Percentiles rank a stretch among this genome's conserved stretches.
phyloP scores from a whole-genome alignment of 2,797 vertebrate species.

The Acipenser ruthenus region DNA sequence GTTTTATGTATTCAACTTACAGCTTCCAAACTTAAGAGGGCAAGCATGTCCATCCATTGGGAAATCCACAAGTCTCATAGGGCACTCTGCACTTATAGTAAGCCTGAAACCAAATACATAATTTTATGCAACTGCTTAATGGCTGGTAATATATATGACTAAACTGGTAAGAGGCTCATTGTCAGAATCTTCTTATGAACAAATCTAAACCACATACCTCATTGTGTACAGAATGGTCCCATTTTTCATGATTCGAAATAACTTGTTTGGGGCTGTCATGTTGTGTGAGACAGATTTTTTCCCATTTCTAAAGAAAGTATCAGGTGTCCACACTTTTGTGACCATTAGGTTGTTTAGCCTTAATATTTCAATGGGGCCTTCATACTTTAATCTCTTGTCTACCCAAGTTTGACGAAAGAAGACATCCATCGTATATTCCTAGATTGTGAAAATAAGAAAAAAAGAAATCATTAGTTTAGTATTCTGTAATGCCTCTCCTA shows the following conservation, averaged over 20 bases:
- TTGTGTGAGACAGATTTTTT: constrained; percentile 96
- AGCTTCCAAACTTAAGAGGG: constrained; percentile 97
- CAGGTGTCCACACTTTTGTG: constrained; percentile 95
- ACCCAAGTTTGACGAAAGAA: constrained; percentile 98
- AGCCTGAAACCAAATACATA: constrained; percentile 68
- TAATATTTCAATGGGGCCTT: constrained; percentile 91
- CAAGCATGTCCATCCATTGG: constrained; percentile 97
- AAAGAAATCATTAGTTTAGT: no score
- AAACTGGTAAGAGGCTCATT: background rate
- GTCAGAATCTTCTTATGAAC: background rate
- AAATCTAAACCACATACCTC: constrained; percentile 60
- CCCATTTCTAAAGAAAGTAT: constrained; percentile 97
- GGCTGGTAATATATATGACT: background rate
- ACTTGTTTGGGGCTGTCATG: constrained; percentile 96
- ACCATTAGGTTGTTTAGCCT: constrained; percentile 97
- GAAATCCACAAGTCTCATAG: constrained; percentile 96
- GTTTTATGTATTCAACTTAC: constrained; percentile 61
- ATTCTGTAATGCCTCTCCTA: no score
- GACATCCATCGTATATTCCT: constrained; percentile 99
- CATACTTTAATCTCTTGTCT: constrained; percentile 84
- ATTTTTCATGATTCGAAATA: constrained; percentile 98
- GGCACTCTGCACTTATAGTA: constrained; percentile 93
- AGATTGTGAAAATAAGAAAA: constrained; percentile 13
- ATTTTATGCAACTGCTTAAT: constrained; percentile 1
- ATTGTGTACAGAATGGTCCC: constrained; percentile 97